phyloP scores from a whole-genome alignment of 92 coral and sea anemone genomes.

The Virgularia gustaviana region DNA sequence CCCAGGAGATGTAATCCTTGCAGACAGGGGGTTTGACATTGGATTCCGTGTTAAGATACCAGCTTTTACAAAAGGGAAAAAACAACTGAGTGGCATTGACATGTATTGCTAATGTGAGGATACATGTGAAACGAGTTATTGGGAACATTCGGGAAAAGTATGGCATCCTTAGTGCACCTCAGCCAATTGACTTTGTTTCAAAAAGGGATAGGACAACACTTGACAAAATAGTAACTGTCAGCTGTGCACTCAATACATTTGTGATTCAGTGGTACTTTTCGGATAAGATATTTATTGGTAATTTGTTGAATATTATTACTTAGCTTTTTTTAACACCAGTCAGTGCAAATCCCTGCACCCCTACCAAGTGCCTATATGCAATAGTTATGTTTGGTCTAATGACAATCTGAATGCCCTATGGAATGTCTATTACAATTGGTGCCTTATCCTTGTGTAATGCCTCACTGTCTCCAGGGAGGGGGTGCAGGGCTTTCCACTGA shows the following conservation, averaged over 20 bases:
- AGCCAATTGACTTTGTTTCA: conserved; percentile 53
- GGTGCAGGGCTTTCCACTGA: too few species aligned
- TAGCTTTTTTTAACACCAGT: too few species aligned
- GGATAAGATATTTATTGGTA: too few species aligned
- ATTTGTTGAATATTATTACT: too few species aligned
- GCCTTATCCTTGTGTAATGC: too few species aligned
- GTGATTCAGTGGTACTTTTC: too few species aligned
- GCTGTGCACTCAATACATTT: conserved; percentile 54
- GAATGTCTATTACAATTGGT: too few species aligned
- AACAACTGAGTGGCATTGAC: conserved; percentile 27
- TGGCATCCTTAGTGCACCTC: conserved; percentile 51
- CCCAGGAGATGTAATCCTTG: conserved; percentile 52
- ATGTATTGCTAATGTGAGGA: neutral
- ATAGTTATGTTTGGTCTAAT: too few species aligned
- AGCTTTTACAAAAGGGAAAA: conserved; percentile 49
- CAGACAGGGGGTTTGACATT: conserved; percentile 51
- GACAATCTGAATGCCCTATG: too few species aligned
- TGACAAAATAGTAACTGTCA: conserved; percentile 63
- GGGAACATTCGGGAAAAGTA: conserved; percentile 51
- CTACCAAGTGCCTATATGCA: too few species aligned
- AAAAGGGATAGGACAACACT: conserved; percentile 48
- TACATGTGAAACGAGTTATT: conserved; percentile 11
- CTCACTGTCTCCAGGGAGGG: too few species aligned
- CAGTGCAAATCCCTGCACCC: too few species aligned
- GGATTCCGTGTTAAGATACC: conserved; percentile 44